Evolutionary conservation across 1,140 invertebrate species (phyloP).

Genomic region (Lineus longissimus): DNA sequence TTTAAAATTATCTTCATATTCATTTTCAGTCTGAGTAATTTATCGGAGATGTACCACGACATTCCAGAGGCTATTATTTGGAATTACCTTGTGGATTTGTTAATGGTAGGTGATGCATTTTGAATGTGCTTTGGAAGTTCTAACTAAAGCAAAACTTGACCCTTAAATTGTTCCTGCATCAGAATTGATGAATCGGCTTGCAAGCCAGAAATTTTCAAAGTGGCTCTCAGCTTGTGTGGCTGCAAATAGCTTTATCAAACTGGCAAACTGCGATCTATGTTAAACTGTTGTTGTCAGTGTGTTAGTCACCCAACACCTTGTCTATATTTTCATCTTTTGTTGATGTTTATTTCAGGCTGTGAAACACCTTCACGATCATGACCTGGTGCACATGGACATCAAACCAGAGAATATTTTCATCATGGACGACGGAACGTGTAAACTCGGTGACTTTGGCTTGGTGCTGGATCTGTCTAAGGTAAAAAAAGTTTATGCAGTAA

Average conservation of each 20-base stretch:
- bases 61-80: conserved; percentile 57
- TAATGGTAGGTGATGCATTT: conserved; percentile 55
- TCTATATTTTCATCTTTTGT: no score
- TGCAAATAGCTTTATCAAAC: no score
- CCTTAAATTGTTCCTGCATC: no score
- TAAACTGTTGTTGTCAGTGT: no score
- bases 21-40: conserved; percentile 49
- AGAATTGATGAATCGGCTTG: no score
- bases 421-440: conserved; percentile 61
- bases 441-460: conserved; percentile 73
- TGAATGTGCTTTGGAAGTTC: no score
- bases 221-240: no score
- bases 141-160: no score
- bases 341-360: conserved; percentile 59
- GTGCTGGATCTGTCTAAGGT: conserved; percentile 65
- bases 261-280: no score
- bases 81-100: conserved; percentile 59
- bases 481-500: conserved; percentile 26
- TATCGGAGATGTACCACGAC: conserved; percentile 54
- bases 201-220: no score
- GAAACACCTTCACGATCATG: conserved; percentile 64
- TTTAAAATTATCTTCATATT: no score
- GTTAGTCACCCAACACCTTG: no score
- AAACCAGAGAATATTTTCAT: conserved; percentile 74
- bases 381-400: conserved; percentile 72